phyloP scores from a whole-genome alignment of 2,113 vertebrate genomes.

The Naja naja region DNA sequence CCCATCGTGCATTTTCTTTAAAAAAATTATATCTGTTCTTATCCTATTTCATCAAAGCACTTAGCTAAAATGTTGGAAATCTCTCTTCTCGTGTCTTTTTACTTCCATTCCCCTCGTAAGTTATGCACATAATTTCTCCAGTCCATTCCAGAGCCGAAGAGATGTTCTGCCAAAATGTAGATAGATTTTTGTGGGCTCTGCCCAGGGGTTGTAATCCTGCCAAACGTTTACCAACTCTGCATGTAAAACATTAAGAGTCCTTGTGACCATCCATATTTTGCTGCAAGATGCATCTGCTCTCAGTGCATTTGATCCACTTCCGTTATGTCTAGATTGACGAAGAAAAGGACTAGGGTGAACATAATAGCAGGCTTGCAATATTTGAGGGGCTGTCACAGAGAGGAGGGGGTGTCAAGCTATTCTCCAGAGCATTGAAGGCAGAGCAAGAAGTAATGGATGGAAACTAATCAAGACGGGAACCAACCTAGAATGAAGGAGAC shows the following conservation, averaged over 20 bases:
- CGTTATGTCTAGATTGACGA: neutral
- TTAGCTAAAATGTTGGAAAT: constrained; percentile 13
- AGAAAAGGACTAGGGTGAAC: no score
- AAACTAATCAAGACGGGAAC: no score
- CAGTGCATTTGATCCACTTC: neutral
- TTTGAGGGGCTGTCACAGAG: no score
- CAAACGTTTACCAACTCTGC: constrained; percentile 15
- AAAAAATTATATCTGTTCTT: constrained; percentile 21
- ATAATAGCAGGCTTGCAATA: no score
- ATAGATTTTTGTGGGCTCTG: neutral
- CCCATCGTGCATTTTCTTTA: neutral
- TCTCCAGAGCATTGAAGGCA: no score
- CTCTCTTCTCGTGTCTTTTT: neutral
- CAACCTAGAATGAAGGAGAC: neutral
- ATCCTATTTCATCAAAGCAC: constrained; percentile 11
- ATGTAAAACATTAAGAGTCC: neutral
- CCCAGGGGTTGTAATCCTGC: neutral
- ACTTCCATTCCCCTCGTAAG: neutral
- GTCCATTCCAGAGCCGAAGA: neutral
- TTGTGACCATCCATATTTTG: neutral
- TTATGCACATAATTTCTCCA: neutral
- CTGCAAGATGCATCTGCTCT: neutral
- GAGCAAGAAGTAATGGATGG: no score
- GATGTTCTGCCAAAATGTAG: constrained; percentile 9
- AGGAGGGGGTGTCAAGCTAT: no score